Evolutionary conservation across 1,140 invertebrate genomes (phyloP), one percentile per base, ranked within the genome.

Genomic region (Asbolus verrucosus): DNA sequence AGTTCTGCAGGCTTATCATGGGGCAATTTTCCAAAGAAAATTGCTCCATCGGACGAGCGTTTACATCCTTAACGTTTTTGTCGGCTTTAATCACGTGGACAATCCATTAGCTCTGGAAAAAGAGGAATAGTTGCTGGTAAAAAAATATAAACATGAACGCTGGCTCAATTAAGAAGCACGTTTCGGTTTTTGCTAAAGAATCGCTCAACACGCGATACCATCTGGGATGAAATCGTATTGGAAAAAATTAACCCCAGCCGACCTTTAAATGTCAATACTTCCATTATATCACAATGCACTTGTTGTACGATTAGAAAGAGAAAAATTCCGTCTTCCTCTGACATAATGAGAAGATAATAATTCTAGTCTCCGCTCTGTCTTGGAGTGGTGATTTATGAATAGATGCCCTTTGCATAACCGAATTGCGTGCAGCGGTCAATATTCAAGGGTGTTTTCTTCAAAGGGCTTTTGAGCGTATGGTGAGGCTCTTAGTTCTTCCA

Each of bases 351-450:
- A 24, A 54, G 46, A 54, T 13, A 13, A 54, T 54, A 43, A 31
- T 54, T 54, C 46, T 2, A 6, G 19, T 27, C 46, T 8, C 19
- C 46, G 19, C 24, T 16, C 46, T 21, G 13, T 19, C 27, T 21
- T 54, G 24, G 46, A 54, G 46, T 27, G 46, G 13, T 54, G 43
- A 67, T 67, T 54, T 36, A 67, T 67, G 43, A 67, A 59, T 67
- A 59, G 65, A 30, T 38, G 46, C 27, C 65, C 30, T 67, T 67
- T 67, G 65, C 65, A 67, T 67, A 67, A 67, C 43, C 24, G 31
- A 54, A 67, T 67, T 67, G 24, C 19, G 33, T 36, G 18, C 24
- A 27, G 65, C 65, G 65, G 65, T 67, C 65, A 36, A 46, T 54
- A 33, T 36, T 59, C 38, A n/a, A 50, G 43, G 43, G 43, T 21